A percentile compares a stretch with the other conserved stretches of the same genome.
Evolutionary conservation across 2,888 invertebrate genomes (phyloP).

Genomic region (Empis livida): DNA sequence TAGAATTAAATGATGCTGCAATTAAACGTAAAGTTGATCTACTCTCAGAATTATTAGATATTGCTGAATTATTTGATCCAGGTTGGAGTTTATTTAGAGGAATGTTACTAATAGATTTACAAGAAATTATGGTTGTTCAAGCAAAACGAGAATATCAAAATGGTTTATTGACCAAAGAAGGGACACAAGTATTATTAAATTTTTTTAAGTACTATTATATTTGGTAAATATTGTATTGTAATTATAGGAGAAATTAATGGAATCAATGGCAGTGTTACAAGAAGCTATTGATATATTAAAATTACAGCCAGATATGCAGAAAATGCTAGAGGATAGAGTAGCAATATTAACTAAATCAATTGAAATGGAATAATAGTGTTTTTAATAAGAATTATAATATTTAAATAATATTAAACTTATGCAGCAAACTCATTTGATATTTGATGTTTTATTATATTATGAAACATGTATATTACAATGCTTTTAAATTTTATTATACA

Average conservation of each 20-base stretch:
- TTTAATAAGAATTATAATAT: no score
- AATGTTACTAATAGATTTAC: slow-evolving; percentile 49
- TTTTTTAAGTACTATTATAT: background rate
- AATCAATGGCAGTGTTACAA: slow-evolving; percentile 42
- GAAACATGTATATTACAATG: no score
- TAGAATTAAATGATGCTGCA: slow-evolving; percentile 44
- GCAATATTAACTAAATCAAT: slow-evolving; percentile 33
- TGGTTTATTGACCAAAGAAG: slow-evolving; percentile 40
- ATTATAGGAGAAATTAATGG: slow-evolving; percentile 41
- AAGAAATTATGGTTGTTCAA: slow-evolving; percentile 47
- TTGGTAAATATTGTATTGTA: background rate
- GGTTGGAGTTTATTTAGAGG: slow-evolving; percentile 52
- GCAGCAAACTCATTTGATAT: no score
- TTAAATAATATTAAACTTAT: no score
- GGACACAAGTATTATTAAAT: slow-evolving; percentile 37
- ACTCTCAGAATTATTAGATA: slow-evolving; percentile 51
- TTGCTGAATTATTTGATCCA: slow-evolving; percentile 50
- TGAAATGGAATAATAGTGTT: slow-evolving; percentile 15
- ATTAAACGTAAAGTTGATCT: slow-evolving; percentile 47
- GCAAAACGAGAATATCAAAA: slow-evolving; percentile 42
- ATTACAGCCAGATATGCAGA: slow-evolving; percentile 46
- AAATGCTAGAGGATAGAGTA: slow-evolving; percentile 39
- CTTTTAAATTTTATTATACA: no score
- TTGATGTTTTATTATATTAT: no score
- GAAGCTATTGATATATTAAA: slow-evolving; percentile 47